phyloP scores from a whole-genome alignment of 1,140 invertebrate species.

The Polyergus mexicanus region DNA sequence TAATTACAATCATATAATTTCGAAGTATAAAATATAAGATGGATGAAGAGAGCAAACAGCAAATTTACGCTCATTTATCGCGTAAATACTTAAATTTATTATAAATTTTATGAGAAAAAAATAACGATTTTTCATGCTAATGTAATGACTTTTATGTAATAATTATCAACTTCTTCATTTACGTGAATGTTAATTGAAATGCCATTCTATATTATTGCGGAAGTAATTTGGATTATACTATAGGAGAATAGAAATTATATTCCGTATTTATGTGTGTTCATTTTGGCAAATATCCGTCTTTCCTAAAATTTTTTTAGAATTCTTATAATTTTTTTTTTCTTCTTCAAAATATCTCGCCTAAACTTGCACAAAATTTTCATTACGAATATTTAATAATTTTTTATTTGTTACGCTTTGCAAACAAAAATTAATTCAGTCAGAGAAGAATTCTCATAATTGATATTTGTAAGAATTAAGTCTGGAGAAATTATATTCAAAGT shows the following conservation, averaged over 20 bases:
- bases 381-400: background rate
- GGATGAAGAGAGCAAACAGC: background rate
- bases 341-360: background rate
- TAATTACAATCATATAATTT: slow-evolving; percentile 1
- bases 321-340: background rate
- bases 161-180: slow-evolving; percentile 9
- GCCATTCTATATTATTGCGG: slow-evolving; percentile 71
- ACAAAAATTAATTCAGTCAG: background rate
- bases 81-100: background rate
- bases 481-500: slow-evolving; percentile 25
- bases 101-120: background rate
- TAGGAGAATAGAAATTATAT: slow-evolving; percentile 71
- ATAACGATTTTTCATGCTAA: background rate
- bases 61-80: slow-evolving; percentile 1
- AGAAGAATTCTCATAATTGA: background rate
- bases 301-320: background rate
- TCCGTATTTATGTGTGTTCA: background rate
- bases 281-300: background rate
- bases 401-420: background rate
- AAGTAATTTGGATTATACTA: slow-evolving; percentile 78
- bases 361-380: background rate
- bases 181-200: slow-evolving; percentile 50
- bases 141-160: background rate
- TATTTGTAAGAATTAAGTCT: slow-evolving; percentile 35
- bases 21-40: background rate